phyloP scores from a whole-genome alignment of 2,797 vertebrate species.

The Parauchenoglanis ngamensis region DNA sequence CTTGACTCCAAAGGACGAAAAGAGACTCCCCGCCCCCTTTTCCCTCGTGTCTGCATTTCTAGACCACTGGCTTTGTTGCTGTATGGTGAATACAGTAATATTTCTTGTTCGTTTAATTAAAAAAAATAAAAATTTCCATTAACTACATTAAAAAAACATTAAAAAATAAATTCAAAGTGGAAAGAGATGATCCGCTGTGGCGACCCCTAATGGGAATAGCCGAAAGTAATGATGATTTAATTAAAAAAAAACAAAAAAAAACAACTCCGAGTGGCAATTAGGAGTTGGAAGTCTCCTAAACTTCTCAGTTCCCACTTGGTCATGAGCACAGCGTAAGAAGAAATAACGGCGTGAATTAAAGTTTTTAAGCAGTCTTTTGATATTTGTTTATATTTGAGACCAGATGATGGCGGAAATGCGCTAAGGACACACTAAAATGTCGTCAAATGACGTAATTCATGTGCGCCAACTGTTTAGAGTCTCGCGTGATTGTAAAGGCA shows the following conservation, averaged over 20 bases:
- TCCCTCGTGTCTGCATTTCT: too few relatives aligned
- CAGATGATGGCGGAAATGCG: neutral
- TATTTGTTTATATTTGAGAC: neutral
- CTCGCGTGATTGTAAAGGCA: neutral
- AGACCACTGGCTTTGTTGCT: too few relatives aligned
- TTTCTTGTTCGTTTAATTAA: too few relatives aligned
- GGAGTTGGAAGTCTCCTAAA: neutral
- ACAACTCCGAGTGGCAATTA: neutral
- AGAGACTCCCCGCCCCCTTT: too few relatives aligned
- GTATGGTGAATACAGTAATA: too few relatives aligned
- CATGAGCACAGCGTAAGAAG: neutral
- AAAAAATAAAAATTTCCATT: too few relatives aligned
- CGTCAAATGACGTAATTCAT: slow-evolving; percentile 3
- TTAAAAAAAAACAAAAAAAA: neutral
- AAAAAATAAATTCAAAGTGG: too few relatives aligned
- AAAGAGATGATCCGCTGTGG: too few relatives aligned
- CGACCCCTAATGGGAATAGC: too few relatives aligned
- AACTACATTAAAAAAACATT: too few relatives aligned
- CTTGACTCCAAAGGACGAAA: too few relatives aligned
- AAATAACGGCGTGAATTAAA: neutral
- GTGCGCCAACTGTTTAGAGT: neutral
- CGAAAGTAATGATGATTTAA: too few relatives aligned
- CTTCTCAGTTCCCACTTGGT: neutral
- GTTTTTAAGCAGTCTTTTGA: neutral
- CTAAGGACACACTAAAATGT: neutral